Evolutionary conservation across 2,113 vertebrate species (phyloP).

Genomic region (Baryphthengus martii): DNA sequence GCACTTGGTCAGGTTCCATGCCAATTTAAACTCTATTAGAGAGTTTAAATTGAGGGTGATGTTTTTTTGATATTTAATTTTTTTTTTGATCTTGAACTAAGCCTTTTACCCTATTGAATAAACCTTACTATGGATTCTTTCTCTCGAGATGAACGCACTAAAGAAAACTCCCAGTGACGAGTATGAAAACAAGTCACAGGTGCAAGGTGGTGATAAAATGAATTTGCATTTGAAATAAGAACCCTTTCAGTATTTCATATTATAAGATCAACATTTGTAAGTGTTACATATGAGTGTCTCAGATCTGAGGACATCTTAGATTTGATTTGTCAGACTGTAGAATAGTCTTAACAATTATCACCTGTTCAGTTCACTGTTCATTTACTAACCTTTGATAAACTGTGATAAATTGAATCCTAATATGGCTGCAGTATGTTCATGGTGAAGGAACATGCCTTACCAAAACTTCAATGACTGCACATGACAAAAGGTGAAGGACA

Average conservation of each 20-base stretch:
- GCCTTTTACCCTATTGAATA: background rate
- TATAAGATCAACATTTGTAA: background rate
- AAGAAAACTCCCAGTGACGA: background rate
- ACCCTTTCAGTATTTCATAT: background rate
- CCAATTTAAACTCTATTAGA: background rate
- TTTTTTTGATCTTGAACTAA: background rate
- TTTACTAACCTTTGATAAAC: constrained; percentile 14
- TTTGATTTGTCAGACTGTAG: background rate
- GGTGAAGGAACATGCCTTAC: constrained; percentile 61
- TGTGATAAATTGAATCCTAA: background rate
- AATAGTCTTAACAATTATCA: background rate
- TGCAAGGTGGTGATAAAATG: constrained; percentile 33
- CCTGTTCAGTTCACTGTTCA: background rate
- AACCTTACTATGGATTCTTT: background rate
- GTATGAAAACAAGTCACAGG: background rate
- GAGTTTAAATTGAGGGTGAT: no score
- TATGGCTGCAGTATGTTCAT: background rate
- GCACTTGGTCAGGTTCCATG: background rate
- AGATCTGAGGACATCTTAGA: background rate
- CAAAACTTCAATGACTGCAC: background rate
- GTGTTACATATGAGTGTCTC: background rate
- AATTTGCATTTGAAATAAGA: background rate
- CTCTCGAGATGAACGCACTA: background rate
- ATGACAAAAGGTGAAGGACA: background rate
- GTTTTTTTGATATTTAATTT: background rate